Base-by-base conservation (phyloP, 1,140 invertebrate species). In the Homalodisca vitripennis region DNA sequence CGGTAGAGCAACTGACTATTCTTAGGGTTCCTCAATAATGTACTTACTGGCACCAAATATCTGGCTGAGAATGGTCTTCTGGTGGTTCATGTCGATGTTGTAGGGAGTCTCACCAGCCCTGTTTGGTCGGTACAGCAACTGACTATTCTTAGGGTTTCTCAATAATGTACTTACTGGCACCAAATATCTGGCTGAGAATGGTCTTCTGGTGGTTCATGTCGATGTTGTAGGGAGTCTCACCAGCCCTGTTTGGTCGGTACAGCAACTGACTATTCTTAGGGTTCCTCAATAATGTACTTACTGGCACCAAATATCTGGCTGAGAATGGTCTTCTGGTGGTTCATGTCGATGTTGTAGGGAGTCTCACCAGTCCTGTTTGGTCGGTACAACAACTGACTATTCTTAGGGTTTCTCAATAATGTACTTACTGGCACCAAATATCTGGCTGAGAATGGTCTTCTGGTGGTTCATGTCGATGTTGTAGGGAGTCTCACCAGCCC, bases 141-240 rank as follows among this genome's bases (percentile, higher is more conserved):
- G 96, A 78, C 94, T 97, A 78, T 99, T 92, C 80, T 97, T 96
- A 13, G 97, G 97, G 83, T 98, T 98, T 22, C 95, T 84, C 22
- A 41, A 67, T 12, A 17, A 20, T 66, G 64, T 27, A 86, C 87
- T 88, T 85, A 88, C 95, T 84, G 55, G 94, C 92, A 27, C 95
- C 96, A 82, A 97, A 98, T 72, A 98, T 95, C 78, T 98, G 94
- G 53, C 94, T 92, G 29, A 99, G 82, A 74, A 99, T 97, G 1
- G 94, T 93, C 79, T 97, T 97, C 73, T 94, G 92, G 81, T 97
- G 92, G 76, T 89, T 91, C 71, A 94, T 89, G 82, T 99, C 98
- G 73, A 99, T 98, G 78, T 95, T 97, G 80, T 99, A 99, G 0
- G 98, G 96, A 0, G 97, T 99, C 80, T 99, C 97, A 29, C 96